These are phyloP conservation scores for Allolobophora icterica DNA, from an alignment of 2,888 invertebrate species.

Conservation along the genomic window DNA sequence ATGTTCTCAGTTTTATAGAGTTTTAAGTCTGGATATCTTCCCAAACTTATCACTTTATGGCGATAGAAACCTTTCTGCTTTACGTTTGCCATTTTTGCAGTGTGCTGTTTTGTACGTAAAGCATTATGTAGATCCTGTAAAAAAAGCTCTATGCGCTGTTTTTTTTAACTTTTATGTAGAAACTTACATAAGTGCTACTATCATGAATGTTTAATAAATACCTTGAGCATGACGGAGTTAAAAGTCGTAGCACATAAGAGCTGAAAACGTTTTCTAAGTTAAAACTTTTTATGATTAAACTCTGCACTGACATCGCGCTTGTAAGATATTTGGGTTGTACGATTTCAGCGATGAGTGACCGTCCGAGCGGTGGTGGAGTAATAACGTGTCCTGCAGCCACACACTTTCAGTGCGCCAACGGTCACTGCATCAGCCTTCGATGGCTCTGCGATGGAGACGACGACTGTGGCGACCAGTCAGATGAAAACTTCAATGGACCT, in stretches of 20 bases:
- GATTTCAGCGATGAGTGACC: neutral
- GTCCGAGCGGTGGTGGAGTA: neutral
- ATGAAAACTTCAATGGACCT: conserved; percentile 37
- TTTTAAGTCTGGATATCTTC: neutral
- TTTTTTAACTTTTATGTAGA: neutral
- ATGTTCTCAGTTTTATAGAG: neutral
- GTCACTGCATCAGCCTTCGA: conserved; percentile 75
- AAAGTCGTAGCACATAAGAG: neutral
- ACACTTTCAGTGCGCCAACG: conserved; percentile 74
- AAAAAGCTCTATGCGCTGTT: too few species aligned
- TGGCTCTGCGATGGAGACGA: conserved; percentile 87
- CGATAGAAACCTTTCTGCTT: neutral
- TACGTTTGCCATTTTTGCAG: neutral
- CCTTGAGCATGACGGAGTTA: too few species aligned
- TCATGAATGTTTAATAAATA: neutral
- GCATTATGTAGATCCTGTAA: neutral
- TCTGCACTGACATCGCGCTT: neutral
- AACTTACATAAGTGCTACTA: neutral
- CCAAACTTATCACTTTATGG: neutral
- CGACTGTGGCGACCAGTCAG: conserved; percentile 75
- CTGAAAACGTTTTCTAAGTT: neutral
- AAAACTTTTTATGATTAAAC: neutral
- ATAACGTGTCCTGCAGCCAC: neutral
- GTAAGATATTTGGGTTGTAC: neutral
- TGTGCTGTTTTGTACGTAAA: neutral